phyloP scores from a whole-genome alignment of 2,797 vertebrate genomes.

The Lacerta agilis region DNA sequence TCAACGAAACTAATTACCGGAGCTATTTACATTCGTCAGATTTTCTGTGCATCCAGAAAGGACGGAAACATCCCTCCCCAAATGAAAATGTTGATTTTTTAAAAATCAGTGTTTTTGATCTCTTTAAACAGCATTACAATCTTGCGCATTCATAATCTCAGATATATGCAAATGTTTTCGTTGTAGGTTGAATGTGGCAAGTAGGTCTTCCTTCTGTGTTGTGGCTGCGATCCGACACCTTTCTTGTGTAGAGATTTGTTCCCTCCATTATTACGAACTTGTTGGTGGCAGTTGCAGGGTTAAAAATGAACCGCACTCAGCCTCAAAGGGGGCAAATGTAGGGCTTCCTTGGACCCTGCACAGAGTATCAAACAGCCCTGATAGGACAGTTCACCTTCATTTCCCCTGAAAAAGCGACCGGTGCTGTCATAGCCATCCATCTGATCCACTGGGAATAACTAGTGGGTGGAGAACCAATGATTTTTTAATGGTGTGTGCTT shows the following conservation, averaged over 20 bases:
- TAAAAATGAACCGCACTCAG: not conserved
- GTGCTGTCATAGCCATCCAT: too few relatives aligned
- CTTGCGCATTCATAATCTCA: constrained; percentile 21
- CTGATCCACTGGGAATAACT: not conserved
- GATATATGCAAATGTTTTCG: not conserved
- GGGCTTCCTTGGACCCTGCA: not conserved
- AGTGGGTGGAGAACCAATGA: not conserved
- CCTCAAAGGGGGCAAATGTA: not conserved
- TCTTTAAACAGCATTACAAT: constrained; percentile 11
- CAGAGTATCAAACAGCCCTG: not conserved
- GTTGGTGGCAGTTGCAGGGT: too few relatives aligned
- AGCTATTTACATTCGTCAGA: constrained; percentile 48
- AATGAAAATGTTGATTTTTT: constrained; percentile 47
- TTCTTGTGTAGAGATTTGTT: not conserved
- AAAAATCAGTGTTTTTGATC: constrained; percentile 26
- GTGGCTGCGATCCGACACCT: not conserved
- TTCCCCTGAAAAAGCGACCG: not conserved
- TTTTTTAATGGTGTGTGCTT: not conserved
- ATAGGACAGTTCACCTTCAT: not conserved
- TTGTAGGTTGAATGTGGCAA: not conserved
- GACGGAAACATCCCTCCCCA: constrained; percentile 16
- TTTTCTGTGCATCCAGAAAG: constrained; percentile 42
- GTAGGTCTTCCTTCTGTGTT: not conserved
- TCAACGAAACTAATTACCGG: constrained; percentile 22
- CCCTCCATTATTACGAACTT: not conserved